Base-by-base conservation (phyloP, 2,888 invertebrate genomes). In the Heliconius aoede region DNA sequence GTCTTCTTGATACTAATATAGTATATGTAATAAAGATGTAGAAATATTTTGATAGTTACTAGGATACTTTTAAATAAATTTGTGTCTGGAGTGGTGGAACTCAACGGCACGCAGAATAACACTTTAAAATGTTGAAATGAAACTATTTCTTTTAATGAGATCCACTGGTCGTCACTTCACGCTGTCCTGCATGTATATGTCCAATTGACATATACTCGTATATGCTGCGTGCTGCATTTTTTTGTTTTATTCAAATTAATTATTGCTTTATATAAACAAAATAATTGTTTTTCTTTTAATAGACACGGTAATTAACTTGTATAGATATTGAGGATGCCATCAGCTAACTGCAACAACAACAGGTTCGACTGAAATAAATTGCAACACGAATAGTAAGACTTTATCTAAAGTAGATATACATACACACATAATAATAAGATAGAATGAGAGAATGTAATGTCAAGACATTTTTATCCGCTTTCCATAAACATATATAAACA, bases 281-380 rank as follows among this genome's bases (percentile, higher is more conserved):
- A 71, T n/a, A n/a, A n/a, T 26, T 71, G 21, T 36, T 32, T 32
- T 58, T 61, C 72, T 26, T 24, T 72, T 28, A n/a, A 61, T 40
- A 40, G 18, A 72, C 7, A 60, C 18, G 11, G n/a, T 36, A 72
- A 40, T 72, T 72, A 61, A 60, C 72, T 36, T 18, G 55, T 58
- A 76, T 71, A 71, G 64, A 72, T 76, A 72, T 76, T 32, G 62
- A 76, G 73, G 69, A 73, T 75, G 40, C 72, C 73, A 75, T 76
- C 72, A 65, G 78, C 61, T 72, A 55, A 60, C 72, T 36, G 60
- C 68, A 24, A 64, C 72, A 55, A 76, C 55, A 76, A 76, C 78
- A 64, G 76, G 78, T 76, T 64, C 46, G n/a, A 58, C 73, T 74
- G 72, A 77, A 72, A 72, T 62, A 73, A 75, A 46, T 76, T 72